Evolutionary conservation across 2,113 vertebrate species (phyloP).

Genomic region (Crotophaga sulcirostris): DNA sequence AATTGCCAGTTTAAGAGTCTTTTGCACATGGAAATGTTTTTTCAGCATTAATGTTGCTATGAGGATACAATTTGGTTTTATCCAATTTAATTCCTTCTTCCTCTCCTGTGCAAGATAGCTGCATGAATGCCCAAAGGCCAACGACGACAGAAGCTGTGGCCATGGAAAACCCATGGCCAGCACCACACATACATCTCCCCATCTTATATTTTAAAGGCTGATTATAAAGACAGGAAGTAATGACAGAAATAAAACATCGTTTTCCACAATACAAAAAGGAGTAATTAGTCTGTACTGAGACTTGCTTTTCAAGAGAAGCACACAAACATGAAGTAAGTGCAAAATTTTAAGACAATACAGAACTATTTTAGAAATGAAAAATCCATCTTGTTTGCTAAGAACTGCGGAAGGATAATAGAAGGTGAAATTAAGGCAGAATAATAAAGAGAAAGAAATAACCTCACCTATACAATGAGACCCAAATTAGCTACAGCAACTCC

Average conservation of each 20-base stretch:
- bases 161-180: not conserved
- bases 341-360: not conserved
- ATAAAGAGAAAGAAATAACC: constrained; percentile 21
- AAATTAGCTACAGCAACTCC: not conserved
- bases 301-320: not conserved
- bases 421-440: not conserved
- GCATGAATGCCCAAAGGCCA: not conserved
- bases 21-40: not conserved
- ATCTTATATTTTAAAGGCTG: not conserved
- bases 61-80: not conserved
- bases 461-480: not conserved
- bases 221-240: not conserved
- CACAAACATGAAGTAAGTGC: not conserved
- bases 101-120: not conserved
- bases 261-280: not conserved
- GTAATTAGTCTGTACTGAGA: not conserved
- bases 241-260: not conserved
- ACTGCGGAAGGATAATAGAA: not conserved
- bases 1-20: not conserved
- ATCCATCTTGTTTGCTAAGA: not conserved
- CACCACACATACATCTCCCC: not conserved
- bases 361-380: not conserved
- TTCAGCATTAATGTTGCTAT: not conserved
- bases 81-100: not conserved
- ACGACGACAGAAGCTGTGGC: not conserved